phyloP scores from a whole-genome alignment of 2,888 invertebrate species.

The Flexamia atlantica region DNA sequence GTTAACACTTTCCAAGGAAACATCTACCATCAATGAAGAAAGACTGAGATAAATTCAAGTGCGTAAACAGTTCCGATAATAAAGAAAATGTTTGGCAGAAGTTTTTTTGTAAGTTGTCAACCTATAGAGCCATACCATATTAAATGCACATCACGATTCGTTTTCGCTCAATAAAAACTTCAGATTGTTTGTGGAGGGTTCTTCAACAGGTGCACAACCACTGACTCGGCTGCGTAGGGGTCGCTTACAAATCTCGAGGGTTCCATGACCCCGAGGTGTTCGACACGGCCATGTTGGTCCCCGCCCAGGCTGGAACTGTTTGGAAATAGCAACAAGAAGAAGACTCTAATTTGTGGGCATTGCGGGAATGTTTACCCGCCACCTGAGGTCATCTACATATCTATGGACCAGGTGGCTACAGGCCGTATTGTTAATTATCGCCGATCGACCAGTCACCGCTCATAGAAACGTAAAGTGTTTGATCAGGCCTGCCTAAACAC shows the following conservation, averaged over 20 bases:
- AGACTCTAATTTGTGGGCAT: conserved; percentile 36
- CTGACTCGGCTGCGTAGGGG: no score
- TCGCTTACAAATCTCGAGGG: background rate
- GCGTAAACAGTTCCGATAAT: no score
- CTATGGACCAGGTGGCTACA: conserved; percentile 36
- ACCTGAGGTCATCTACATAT: conserved; percentile 36
- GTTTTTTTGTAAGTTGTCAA: no score
- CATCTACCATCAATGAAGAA: no score
- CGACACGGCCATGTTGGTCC: background rate
- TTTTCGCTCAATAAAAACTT: no score
- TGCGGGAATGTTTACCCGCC: conserved; percentile 10
- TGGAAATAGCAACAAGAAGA: conserved; percentile 24
- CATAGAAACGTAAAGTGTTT: conserved; percentile 36
- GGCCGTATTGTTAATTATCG: conserved; percentile 35
- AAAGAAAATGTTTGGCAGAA: no score
- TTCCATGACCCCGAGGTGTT: conserved; percentile 2
- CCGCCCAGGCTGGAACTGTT: background rate
- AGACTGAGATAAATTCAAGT: no score
- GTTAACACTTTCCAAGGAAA: no score
- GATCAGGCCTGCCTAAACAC: conserved; percentile 42
- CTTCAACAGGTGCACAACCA: no score
- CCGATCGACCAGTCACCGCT: conserved; percentile 17
- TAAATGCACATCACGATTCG: no score
- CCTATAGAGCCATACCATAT: no score
- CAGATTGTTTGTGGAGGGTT: no score